Evolutionary conservation across 2,113 vertebrate species (phyloP).

Genomic region (Thymallus thymallus): DNA sequence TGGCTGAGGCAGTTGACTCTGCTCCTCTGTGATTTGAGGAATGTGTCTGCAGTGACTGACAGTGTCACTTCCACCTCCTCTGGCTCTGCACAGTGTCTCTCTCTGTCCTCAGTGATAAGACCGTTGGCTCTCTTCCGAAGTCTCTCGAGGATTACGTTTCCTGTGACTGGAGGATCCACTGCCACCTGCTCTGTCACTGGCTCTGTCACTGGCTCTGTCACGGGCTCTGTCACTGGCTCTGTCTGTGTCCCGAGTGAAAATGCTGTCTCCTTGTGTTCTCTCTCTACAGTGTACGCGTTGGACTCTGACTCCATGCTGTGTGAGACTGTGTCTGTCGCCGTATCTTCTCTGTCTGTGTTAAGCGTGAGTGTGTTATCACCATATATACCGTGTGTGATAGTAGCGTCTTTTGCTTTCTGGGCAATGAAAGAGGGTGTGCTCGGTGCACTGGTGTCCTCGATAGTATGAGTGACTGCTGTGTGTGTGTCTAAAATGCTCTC

Average conservation of each 20-base stretch:
- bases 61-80: background rate
- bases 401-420: slow-evolving; percentile 1
- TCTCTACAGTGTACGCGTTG: slow-evolving; percentile 11
- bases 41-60: background rate
- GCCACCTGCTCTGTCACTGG: slow-evolving; percentile 19
- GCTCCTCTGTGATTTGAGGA: background rate
- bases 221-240: background rate
- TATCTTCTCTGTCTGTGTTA: background rate
- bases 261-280: slow-evolving; percentile 39
- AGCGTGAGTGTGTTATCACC: background rate
- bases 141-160: background rate
- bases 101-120: slow-evolving; percentile 16
- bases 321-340: background rate
- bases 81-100: background rate
- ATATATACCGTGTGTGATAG: background rate
- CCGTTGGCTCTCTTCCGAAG: background rate
- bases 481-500: background rate
- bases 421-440: too few relatives aligned
- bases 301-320: slow-evolving; percentile 10
- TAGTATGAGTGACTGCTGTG: background rate
- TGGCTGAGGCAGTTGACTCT: slow-evolving; percentile 10
- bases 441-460: background rate
- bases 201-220: background rate
- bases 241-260: slow-evolving; percentile 16
- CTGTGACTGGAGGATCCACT: slow-evolving; percentile 18